These are phyloP conservation scores for Muschampia plurimacula DNA, from an alignment of 2,888 invertebrate genomes.

Conservation along the genomic window DNA sequence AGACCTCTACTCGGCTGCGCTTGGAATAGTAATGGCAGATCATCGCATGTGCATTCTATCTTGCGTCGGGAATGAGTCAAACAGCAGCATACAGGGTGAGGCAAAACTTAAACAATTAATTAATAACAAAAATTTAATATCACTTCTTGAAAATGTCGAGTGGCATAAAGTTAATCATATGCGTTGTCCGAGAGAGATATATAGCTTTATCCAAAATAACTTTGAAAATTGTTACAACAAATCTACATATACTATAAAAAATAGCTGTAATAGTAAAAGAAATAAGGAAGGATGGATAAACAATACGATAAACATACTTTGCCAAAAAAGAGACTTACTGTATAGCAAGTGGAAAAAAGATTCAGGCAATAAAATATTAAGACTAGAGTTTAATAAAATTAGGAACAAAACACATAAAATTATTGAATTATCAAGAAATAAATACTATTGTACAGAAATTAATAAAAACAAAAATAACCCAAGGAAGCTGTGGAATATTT, in stretches of 20 bases:
- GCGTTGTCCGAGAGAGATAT: conserved; percentile 13
- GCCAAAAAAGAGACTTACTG: conserved; percentile 19
- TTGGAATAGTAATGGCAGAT: conserved; percentile 39
- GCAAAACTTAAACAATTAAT: neutral
- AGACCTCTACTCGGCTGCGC: conserved; percentile 40
- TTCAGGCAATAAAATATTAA: conserved; percentile 6
- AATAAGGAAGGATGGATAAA: conserved; percentile 19
- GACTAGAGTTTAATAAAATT: conserved; percentile 21
- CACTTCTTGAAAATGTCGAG: neutral
- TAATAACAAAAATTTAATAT: conserved; percentile 1
- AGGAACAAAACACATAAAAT: conserved; percentile 28
- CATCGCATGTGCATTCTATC: conserved; percentile 19
- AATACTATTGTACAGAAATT: conserved; percentile 23
- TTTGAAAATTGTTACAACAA: neutral
- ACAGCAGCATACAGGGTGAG: conserved; percentile 16
- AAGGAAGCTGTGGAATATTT: conserved; percentile 28
- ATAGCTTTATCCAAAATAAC: conserved; percentile 1
- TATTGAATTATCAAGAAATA: conserved; percentile 25
- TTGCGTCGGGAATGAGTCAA: neutral
- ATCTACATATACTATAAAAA: neutral
- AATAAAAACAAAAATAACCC: conserved; percentile 19
- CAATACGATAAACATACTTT: conserved; percentile 23
- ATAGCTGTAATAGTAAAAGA: neutral
- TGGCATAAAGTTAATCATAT: conserved; percentile 6
- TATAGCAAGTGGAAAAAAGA: conserved; percentile 30